phyloP scores from a whole-genome alignment of 2,888 invertebrate genomes.

The Taenaris catops region DNA sequence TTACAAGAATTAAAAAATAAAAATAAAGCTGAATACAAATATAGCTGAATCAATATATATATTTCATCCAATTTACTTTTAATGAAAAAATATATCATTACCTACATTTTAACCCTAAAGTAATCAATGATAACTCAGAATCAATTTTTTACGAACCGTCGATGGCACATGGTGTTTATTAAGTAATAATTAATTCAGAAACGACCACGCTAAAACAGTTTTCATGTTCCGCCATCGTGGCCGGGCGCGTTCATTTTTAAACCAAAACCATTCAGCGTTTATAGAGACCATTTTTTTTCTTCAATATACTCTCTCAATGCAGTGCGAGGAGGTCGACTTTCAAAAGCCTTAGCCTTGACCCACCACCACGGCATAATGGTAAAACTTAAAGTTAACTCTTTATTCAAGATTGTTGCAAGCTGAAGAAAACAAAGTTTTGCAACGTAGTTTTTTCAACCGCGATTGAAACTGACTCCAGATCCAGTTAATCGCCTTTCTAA shows the following conservation, averaged over 20 bases:
- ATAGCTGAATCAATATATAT: not conserved
- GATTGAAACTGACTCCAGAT: too few relatives aligned
- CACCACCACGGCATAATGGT: slow-evolving; percentile 4
- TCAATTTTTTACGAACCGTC: too few relatives aligned
- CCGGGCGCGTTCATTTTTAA: slow-evolving; percentile 6
- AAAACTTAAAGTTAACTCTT: too few relatives aligned
- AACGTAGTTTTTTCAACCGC: not conserved
- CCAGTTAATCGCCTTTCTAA: too few relatives aligned
- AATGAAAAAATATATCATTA: too few relatives aligned
- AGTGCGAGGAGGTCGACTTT: slow-evolving; percentile 11
- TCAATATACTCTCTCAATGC: slow-evolving; percentile 9
- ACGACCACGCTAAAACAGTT: slow-evolving; percentile 14
- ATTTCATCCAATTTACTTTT: too few relatives aligned
- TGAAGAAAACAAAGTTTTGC: not conserved
- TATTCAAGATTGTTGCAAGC: slow-evolving; percentile 1
- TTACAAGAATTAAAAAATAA: too few relatives aligned
- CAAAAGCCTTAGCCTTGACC: slow-evolving; percentile 20
- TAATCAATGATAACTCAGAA: too few relatives aligned
- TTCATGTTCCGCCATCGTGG: slow-evolving; percentile 6
- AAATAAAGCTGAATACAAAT: too few relatives aligned
- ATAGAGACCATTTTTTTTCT: slow-evolving; percentile 12
- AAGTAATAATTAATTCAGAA: slow-evolving; percentile 8
- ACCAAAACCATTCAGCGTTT: slow-evolving; percentile 4
- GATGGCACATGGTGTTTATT: not conserved
- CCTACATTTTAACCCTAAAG: too few relatives aligned